Conservation (phyloP, 2,888 invertebrate genomes). For the Scaptomyza parva region DNA sequence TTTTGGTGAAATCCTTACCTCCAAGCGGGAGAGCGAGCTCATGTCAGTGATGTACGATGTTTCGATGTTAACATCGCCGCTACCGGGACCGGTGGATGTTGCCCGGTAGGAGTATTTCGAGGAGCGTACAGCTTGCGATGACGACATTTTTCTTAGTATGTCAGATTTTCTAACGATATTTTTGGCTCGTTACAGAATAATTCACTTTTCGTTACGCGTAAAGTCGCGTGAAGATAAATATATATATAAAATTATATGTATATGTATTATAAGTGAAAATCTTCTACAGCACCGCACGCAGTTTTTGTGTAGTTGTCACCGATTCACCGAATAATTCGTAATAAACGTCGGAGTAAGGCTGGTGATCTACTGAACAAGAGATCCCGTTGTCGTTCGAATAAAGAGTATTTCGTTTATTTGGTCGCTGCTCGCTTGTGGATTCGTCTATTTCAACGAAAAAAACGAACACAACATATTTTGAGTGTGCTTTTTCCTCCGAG, state of each 20-base stretch:
- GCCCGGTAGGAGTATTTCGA: constrained; percentile 97
- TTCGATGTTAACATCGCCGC: constrained; percentile 97
- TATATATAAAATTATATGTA: neutral
- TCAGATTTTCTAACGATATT: constrained; percentile 63
- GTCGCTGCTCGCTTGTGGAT: constrained; percentile 70
- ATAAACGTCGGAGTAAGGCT: constrained; percentile 86
- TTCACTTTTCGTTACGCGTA: constrained; percentile 61
- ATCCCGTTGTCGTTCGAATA: constrained; percentile 86
- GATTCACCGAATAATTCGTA: constrained; percentile 85
- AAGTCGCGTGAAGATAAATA: constrained; percentile 41
- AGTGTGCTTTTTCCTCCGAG: constrained; percentile 29
- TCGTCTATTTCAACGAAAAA: constrained; percentile 81
- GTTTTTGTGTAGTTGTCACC: constrained; percentile 85
- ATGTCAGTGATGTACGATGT: constrained; percentile 92
- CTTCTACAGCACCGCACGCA: constrained; percentile 80
- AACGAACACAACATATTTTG: no score
- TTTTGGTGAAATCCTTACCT: constrained; percentile 88
- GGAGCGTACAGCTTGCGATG: constrained; percentile 91
- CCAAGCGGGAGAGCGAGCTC: constrained; percentile 96
- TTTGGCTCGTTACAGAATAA: constrained; percentile 31
- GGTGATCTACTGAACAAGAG: constrained; percentile 86
- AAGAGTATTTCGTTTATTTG: constrained; percentile 85
- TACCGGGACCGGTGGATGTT: constrained; percentile 92
- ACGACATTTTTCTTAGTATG: constrained; percentile 87
- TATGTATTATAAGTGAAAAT: constrained; percentile 57